Evolutionary conservation across 1,140 invertebrate species (phyloP).

Genomic region (Aphelinus certus): DNA sequence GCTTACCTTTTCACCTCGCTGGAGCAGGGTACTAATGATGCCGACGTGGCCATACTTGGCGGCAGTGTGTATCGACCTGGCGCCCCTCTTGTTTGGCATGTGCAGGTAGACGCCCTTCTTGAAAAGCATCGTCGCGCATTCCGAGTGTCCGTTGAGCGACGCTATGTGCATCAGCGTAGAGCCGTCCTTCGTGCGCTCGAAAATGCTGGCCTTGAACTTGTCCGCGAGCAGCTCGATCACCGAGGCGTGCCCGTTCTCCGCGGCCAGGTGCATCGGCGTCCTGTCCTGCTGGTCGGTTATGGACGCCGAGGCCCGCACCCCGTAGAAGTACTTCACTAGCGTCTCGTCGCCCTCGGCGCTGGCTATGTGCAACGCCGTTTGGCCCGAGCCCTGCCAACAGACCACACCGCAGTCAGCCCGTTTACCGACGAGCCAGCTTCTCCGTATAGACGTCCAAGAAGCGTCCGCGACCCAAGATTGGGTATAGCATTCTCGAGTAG

Average conservation of each 20-base stretch:
- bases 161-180: constrained; percentile 99
- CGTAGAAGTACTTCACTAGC: constrained; percentile 94
- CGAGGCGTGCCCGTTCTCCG: constrained; percentile 93
- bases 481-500: too few species aligned
- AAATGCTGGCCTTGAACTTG: constrained; percentile 96
- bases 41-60: constrained; percentile 93
- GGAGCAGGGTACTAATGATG: constrained; percentile 94
- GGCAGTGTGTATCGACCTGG: constrained; percentile 91
- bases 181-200: constrained; percentile 95
- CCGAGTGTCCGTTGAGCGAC: constrained; percentile 94
- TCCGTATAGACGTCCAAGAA: too few species aligned
- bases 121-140: constrained; percentile 98
- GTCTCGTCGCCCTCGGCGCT: constrained; percentile 95
- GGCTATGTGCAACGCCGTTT: constrained; percentile 93
- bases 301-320: constrained; percentile 91
- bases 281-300: constrained; percentile 95
- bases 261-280: constrained; percentile 96
- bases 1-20: constrained; percentile 89
- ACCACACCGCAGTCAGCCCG: neutral
- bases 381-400: constrained; percentile 79
- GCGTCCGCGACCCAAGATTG: too few species aligned
- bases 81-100: constrained; percentile 98
- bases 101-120: constrained; percentile 99
- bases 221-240: constrained; percentile 97
- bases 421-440: too few species aligned